A percentile compares a stretch with the other conserved stretches of the same genome.
Conservation (phyloP, 2,797 vertebrate species). For the Pseudochaenichthys georgianus region DNA sequence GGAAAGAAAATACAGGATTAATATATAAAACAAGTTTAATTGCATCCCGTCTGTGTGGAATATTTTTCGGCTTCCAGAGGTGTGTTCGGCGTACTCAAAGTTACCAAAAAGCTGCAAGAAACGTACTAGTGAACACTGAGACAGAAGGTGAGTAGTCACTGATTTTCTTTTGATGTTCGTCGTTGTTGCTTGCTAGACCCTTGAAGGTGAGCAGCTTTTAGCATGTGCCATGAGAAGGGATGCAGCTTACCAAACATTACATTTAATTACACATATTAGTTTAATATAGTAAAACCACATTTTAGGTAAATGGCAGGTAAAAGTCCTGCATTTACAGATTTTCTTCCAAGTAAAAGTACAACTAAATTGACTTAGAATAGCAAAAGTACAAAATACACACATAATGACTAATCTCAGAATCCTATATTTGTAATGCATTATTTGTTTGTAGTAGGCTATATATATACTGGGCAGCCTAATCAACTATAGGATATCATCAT, state of each 20-base stretch:
- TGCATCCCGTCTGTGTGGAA: neutral
- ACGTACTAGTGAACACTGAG: slow-evolving; percentile 6
- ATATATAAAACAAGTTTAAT: neutral
- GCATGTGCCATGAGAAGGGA: neutral
- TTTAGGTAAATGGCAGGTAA: too few species aligned
- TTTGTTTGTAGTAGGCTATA: too few species aligned
- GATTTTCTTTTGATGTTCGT: slow-evolving; percentile 25
- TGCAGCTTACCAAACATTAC: neutral
- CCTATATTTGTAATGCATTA: too few species aligned
- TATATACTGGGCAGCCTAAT: too few species aligned
- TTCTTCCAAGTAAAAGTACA: too few species aligned
- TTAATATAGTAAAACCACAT: too few species aligned
- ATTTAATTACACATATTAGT: neutral
- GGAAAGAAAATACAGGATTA: neutral
- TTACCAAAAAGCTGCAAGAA: neutral
- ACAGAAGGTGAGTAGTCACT: slow-evolving; percentile 55
- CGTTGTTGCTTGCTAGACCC: slow-evolving; percentile 16
- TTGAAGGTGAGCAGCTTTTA: slow-evolving; percentile 17
- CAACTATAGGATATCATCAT: too few species aligned
- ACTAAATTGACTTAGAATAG: too few species aligned
- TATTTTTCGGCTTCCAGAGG: slow-evolving; percentile 13
- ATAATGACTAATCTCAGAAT: too few species aligned
- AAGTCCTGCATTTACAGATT: too few species aligned
- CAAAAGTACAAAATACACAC: too few species aligned
- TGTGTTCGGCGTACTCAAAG: slow-evolving; percentile 24